These are phyloP conservation scores for Heterotis niloticus DNA, from an alignment of 2,113 vertebrate genomes.

Conservation along the genomic window DNA sequence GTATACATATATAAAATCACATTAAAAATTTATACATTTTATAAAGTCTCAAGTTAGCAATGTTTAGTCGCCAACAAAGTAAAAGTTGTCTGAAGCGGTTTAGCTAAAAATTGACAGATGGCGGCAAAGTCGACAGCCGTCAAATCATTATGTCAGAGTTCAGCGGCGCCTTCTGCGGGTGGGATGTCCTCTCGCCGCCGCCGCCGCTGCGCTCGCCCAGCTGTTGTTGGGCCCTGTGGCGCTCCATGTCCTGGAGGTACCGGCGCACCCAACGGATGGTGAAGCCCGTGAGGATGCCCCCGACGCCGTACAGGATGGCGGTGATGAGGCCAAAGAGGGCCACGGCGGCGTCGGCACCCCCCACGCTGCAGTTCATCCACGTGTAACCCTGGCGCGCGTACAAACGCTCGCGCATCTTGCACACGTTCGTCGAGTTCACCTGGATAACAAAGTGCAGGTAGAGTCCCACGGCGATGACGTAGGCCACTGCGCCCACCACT, in stretches of 20 bases:
- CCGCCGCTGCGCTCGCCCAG: background rate
- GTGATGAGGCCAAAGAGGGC: constrained; percentile 67
- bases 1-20: too few relatives aligned
- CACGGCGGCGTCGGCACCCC: constrained; percentile 71
- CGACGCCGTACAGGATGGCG: constrained; percentile 60
- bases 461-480: constrained; percentile 70
- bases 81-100: too few relatives aligned
- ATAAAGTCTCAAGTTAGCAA: too few relatives aligned
- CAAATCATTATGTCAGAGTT: constrained; percentile 3
- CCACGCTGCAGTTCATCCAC: constrained; percentile 76
- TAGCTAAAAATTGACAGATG: too few relatives aligned
- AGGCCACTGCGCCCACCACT: constrained; percentile 55
- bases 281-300: constrained; percentile 55
- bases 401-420: constrained; percentile 63
- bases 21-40: too few relatives aligned
- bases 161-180: constrained; percentile 9
- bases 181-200: background rate
- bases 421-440: constrained; percentile 74
- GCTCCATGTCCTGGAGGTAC: constrained; percentile 45
- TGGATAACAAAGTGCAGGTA: constrained; percentile 75
- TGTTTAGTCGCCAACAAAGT: too few relatives aligned
- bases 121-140: too few relatives aligned
- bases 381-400: constrained; percentile 73
- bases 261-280: constrained; percentile 52
- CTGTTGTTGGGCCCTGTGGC: background rate